These are phyloP conservation scores for Tortricodes alternella DNA, from an alignment of 2,888 invertebrate species.

Conservation along the genomic window DNA sequence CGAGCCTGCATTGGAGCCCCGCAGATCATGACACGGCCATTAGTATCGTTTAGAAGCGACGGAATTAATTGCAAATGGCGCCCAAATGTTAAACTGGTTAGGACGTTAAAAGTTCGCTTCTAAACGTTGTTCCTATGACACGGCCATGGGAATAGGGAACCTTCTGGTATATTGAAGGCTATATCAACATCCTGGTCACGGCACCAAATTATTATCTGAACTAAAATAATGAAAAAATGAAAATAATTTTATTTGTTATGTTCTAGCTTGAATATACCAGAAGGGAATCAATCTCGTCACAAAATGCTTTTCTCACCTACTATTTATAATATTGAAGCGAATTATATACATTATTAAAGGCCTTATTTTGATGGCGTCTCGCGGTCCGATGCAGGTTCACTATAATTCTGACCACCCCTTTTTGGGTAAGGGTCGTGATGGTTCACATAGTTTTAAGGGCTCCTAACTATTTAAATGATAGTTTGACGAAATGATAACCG, in stretches of 20 bases:
- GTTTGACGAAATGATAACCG: constrained; percentile 1
- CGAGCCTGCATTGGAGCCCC: constrained; percentile 51
- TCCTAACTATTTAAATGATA: constrained; percentile 17
- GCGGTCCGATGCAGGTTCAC: constrained; percentile 70
- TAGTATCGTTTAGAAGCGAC: too few species aligned
- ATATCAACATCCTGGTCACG: neutral
- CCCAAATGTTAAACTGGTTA: too few species aligned
- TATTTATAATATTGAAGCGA: too few species aligned
- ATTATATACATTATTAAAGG: neutral
- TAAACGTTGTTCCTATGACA: neutral
- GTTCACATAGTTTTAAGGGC: constrained; percentile 16
- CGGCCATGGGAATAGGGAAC: too few species aligned
- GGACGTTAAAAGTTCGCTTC: neutral
- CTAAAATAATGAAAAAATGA: neutral
- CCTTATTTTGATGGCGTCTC: constrained; percentile 24
- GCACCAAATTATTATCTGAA: neutral
- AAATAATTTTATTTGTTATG: constrained; percentile 11
- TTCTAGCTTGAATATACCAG: constrained; percentile 10
- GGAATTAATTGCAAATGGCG: too few species aligned
- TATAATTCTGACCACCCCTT: constrained; percentile 1
- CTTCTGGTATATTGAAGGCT: neutral
- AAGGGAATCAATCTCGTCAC: neutral
- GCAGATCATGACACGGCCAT: constrained; percentile 62
- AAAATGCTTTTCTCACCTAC: too few species aligned
- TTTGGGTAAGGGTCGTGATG: neutral